Evolutionary conservation across 2,888 invertebrate species (phyloP), one percentile per base, ranked within the genome.

Genomic region (Pomacea canaliculata): DNA sequence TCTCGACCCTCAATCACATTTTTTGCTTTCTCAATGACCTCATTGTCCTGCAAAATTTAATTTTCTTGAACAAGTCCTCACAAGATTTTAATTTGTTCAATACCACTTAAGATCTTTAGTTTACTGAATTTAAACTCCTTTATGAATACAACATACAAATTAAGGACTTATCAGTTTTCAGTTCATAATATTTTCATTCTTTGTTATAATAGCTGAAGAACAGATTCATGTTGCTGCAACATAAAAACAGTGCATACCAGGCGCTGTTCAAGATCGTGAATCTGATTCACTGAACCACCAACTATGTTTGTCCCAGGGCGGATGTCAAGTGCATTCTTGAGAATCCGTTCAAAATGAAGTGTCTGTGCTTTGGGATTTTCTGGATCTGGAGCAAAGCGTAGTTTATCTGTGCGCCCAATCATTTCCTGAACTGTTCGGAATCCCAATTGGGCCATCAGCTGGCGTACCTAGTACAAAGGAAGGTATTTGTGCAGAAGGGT

Each of bases 391-490:
- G 94, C 93, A 16, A 95, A 94, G 89, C 94, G 94, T 51, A 90
- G 83, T 67, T 85, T 87, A 82, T 90, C 90, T 48, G 88, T 86
- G 9, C 88, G 83, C 12, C 90, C 90, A 84, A 99, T 94, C 75
- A 98, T 92, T 84, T 98, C 97, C 90, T 96, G 96, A 93, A 97
- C 95, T 81, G 93, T 94, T 19, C 95, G 93, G 66, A 98, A 94
- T 8, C 99, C 99, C 80, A 99, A 92, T 73, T 94, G 94, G 1
- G 98, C 96, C 96, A 99, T 97, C 88, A 95, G 94, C 77, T 93
- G 92, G 70, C 99, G 95, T 18, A 97, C 95, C 95, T 95, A 85
- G 0, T 78, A 80, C 79, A 76, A 19, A 68, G 76, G 63, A 18
- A 60, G 2, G 7, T 2, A 60, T 18, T n/a, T 60, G n/a, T 60